A percentile compares a stretch with the other conserved stretches of the same genome.
Evolutionary conservation across 2,797 vertebrate species (phyloP).

Genomic region (Rhabdophis nuchalis): DNA sequence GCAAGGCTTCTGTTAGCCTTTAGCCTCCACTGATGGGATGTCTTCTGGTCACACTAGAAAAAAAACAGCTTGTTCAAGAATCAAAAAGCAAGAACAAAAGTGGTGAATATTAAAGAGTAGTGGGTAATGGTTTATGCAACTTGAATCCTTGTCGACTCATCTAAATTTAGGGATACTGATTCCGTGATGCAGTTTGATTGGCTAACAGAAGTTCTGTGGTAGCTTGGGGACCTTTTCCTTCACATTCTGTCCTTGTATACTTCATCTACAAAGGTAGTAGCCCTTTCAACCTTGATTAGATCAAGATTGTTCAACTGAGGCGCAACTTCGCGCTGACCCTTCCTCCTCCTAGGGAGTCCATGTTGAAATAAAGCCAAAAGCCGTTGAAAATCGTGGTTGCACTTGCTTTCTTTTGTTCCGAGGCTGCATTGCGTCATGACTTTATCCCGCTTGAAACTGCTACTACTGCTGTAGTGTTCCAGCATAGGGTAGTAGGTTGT

Average conservation of each 20-base stretch:
- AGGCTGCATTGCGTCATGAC: background rate
- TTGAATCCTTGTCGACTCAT: background rate
- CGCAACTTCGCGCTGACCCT: background rate
- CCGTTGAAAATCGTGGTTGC: background rate
- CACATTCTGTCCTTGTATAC: conserved; percentile 56
- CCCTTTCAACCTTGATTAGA: conserved; percentile 60
- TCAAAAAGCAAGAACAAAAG: background rate
- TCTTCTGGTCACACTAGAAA: background rate
- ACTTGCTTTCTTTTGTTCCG: background rate
- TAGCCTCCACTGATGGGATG: background rate
- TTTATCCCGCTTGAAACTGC: conserved; percentile 72
- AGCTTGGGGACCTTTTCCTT: conserved; percentile 49
- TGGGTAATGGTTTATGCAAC: background rate
- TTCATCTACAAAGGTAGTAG: conserved; percentile 57
- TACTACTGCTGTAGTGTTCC: conserved; percentile 51
- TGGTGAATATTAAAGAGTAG: background rate
- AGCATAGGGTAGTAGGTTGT: conserved; percentile 55
- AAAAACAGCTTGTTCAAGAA: background rate
- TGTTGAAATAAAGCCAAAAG: background rate
- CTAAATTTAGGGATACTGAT: conserved; percentile 18
- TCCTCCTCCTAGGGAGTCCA: background rate
- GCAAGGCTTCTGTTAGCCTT: conserved; percentile 61
- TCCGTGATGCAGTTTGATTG: conserved; percentile 32
- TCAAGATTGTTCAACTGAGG: conserved; percentile 13
- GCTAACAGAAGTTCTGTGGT: conserved; percentile 67